Conservation (phyloP, 2,888 invertebrate species). For the Acronicta psi region DNA sequence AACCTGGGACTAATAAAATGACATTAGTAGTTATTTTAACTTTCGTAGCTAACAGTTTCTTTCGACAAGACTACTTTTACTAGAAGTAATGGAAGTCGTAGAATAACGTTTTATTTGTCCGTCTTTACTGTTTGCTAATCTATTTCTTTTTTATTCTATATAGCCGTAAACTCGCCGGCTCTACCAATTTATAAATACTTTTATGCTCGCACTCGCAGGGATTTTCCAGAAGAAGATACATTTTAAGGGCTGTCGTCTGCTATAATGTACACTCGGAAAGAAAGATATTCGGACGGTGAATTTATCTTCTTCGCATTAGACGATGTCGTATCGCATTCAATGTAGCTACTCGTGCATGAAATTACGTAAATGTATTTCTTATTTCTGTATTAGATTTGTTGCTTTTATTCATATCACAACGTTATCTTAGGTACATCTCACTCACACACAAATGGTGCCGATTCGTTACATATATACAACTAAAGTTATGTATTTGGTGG, state of each 20-base stretch:
- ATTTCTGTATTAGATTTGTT: constrained; percentile 30
- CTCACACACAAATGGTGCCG: constrained; percentile 2
- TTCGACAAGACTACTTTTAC: constrained; percentile 7
- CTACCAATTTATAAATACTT: constrained; percentile 20
- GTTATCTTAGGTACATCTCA: not conserved
- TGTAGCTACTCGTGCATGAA: constrained; percentile 52
- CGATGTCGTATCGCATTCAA: constrained; percentile 50
- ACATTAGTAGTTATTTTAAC: constrained; percentile 12
- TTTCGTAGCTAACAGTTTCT: constrained; percentile 8
- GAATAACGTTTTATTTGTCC: constrained; percentile 26
- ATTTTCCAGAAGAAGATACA: constrained; percentile 29
- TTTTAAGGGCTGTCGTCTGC: constrained; percentile 35
- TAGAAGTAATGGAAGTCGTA: constrained; percentile 7
- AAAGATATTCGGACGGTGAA: constrained; percentile 39
- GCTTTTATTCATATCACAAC: constrained; percentile 9
- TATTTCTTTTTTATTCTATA: constrained; percentile 18
- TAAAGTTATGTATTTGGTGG: not conserved
- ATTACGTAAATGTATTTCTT: constrained; percentile 51
- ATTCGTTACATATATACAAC: constrained; percentile 6
- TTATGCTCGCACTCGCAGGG: constrained; percentile 24
- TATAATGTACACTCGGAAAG: constrained; percentile 32
- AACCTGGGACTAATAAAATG: constrained; percentile 1
- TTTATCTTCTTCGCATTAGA: constrained; percentile 56
- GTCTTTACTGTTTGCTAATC: constrained; percentile 18
- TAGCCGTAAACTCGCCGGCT: constrained; percentile 12